Percentiles rank a stretch among this genome's conserved stretches.
These are phyloP conservation scores for Gouania willdenowi DNA, from an alignment of 2,797 vertebrate species.

Conservation along the genomic window DNA sequence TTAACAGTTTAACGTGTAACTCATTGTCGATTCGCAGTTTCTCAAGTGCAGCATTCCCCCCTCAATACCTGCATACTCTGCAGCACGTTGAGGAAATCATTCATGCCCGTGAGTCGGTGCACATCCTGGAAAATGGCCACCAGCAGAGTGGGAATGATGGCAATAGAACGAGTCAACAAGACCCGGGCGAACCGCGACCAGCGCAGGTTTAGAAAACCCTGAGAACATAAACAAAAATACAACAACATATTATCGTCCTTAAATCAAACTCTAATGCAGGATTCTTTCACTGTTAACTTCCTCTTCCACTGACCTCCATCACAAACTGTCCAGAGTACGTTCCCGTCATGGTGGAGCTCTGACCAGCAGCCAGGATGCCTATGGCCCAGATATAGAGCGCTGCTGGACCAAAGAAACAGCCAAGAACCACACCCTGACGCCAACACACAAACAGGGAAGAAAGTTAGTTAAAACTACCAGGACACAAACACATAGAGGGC, in stretches of 20 bases:
- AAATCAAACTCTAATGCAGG: no score
- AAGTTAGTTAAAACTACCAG: no score
- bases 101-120: constrained; percentile 87
- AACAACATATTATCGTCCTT: no score
- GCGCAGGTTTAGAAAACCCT: constrained; percentile 82
- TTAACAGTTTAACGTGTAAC: no score
- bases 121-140: constrained; percentile 89
- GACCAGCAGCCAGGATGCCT: constrained; percentile 93
- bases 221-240: no score
- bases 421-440: constrained; percentile 78
- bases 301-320: constrained; percentile 96
- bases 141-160: constrained; percentile 86
- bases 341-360: constrained; percentile 98
- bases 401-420: constrained; percentile 90
- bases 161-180: constrained; percentile 86
- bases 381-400: constrained; percentile 96
- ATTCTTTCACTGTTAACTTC: no score
- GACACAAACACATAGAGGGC: background rate
- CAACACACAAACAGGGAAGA: no score
- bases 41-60: no score
- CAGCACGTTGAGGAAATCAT: constrained; percentile 91
- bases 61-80: constrained; percentile 88
- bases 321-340: constrained; percentile 98
- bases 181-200: constrained; percentile 90
- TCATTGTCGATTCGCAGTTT: no score